These are phyloP conservation scores for Choristoneura fumiferana DNA, from an alignment of 1,140 invertebrate species.

Conservation along the genomic window DNA sequence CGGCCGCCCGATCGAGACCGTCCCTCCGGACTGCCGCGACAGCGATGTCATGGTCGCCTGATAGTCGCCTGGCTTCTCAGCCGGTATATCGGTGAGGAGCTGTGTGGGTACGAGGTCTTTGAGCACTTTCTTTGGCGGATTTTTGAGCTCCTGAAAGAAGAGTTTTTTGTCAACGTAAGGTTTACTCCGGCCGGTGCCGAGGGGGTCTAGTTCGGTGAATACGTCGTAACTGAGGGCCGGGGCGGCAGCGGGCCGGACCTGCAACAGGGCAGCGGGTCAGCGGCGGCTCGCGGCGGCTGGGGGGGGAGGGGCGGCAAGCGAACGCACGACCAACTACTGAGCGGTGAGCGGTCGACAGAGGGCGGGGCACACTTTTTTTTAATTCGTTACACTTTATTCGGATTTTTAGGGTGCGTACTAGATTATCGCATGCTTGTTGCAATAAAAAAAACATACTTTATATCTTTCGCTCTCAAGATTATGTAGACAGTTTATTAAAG, in stretches of 20 bases:
- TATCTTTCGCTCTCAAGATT: no score
- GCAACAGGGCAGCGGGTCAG: slow-evolving; percentile 45
- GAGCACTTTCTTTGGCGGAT: slow-evolving; percentile 93
- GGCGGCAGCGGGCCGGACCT: slow-evolving; percentile 56
- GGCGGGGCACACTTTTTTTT: no score
- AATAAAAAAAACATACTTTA: no score
- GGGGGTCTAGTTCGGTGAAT: slow-evolving; percentile 94
- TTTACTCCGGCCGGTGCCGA: slow-evolving; percentile 92
- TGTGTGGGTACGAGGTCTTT: slow-evolving; percentile 86
- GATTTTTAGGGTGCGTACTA: no score
- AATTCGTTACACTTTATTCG: no score
- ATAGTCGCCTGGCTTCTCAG: slow-evolving; percentile 36
- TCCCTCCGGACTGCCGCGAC: slow-evolving; percentile 70
- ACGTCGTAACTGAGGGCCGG: slow-evolving; percentile 82
- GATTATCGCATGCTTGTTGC: no score
- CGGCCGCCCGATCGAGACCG: slow-evolving; percentile 68
- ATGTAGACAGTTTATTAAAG: no score
- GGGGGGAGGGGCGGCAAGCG: no score
- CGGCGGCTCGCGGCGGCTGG: not conserved
- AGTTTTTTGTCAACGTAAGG: slow-evolving; percentile 97
- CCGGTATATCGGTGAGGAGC: slow-evolving; percentile 58
- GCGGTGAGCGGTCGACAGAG: no score
- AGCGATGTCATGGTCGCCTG: slow-evolving; percentile 70
- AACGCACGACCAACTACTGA: no score
- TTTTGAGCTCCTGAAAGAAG: slow-evolving; percentile 96